These are phyloP conservation scores for Proterorhinus semilunaris DNA, from an alignment of 2,113 vertebrate genomes.

Conservation along the genomic window DNA sequence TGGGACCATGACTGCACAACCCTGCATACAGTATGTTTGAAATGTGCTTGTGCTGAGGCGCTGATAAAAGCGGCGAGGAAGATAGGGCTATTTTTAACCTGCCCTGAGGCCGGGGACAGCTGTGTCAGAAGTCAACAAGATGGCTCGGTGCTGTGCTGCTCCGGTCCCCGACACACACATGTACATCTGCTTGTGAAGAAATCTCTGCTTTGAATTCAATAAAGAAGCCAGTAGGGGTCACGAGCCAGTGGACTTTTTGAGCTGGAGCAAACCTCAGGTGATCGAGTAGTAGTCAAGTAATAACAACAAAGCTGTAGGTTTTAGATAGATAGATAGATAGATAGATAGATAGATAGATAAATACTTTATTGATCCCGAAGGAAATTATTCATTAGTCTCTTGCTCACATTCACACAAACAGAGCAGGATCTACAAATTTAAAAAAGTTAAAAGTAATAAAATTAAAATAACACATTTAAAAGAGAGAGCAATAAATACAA, in stretches of 20 bases:
- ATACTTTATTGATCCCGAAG: too few relatives aligned
- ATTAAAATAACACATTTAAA: too few relatives aligned
- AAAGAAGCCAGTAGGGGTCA: background rate
- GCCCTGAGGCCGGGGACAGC: conserved; percentile 67
- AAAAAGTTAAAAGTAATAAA: too few relatives aligned
- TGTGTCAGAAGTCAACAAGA: conserved; percentile 74
- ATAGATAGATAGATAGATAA: too few relatives aligned
- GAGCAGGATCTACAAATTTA: too few relatives aligned
- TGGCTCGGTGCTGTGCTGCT: conserved; percentile 54
- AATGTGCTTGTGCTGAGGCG: conserved; percentile 32
- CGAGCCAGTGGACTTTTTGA: background rate
- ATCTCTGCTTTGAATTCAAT: background rate
- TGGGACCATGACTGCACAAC: background rate
- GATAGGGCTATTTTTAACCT: conserved; percentile 69
- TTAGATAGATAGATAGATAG: too few relatives aligned
- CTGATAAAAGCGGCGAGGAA: conserved; percentile 49
- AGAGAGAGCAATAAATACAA: too few relatives aligned
- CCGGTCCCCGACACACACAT: conserved; percentile 43
- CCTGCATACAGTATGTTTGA: conserved; percentile 23
- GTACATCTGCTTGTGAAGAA: background rate
- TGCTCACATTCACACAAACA: too few relatives aligned
- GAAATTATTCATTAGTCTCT: too few relatives aligned
- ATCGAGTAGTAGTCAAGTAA: too few relatives aligned
- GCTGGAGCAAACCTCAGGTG: too few relatives aligned
- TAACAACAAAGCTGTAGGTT: too few relatives aligned